These are phyloP conservation scores for Coregonus ussuriensis DNA, from an alignment of 2,797 vertebrate species.

Conservation along the genomic window DNA sequence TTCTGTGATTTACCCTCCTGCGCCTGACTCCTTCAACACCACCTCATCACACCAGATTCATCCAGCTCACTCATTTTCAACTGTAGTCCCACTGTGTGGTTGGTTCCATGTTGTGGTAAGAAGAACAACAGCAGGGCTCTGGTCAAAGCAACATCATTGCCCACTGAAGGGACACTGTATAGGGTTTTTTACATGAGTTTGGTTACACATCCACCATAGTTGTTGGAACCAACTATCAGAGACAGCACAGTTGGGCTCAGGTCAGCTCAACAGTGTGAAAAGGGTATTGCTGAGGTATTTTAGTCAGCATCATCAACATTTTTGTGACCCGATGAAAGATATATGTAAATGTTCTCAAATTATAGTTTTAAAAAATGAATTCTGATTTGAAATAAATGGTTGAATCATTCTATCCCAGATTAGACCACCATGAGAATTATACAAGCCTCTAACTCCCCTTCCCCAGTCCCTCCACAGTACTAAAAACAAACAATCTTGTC, in stretches of 20 bases:
- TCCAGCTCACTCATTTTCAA: too few species aligned
- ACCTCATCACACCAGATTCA: too few species aligned
- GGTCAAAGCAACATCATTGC: background rate
- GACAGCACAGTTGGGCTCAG: background rate
- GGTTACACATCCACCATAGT: background rate
- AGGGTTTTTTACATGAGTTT: background rate
- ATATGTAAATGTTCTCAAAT: background rate
- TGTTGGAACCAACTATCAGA: background rate
- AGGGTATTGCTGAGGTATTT: background rate
- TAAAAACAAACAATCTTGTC: background rate
- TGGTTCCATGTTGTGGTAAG: too few species aligned
- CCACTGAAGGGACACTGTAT: background rate
- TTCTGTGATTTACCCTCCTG: too few species aligned
- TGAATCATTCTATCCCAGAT: background rate
- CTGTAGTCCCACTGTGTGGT: too few species aligned
- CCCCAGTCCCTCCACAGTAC: conserved; percentile 11
- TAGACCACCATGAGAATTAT: conserved; percentile 8
- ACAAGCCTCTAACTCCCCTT: background rate
- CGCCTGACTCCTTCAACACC: too few species aligned
- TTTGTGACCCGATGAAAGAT: background rate
- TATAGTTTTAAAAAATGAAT: background rate
- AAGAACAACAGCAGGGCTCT: background rate
- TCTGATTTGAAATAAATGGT: background rate
- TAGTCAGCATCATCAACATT: background rate
- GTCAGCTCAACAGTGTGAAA: background rate